These are phyloP conservation scores for Xestia c-nigrum DNA, from an alignment of 2,888 invertebrate genomes.

Conservation along the genomic window DNA sequence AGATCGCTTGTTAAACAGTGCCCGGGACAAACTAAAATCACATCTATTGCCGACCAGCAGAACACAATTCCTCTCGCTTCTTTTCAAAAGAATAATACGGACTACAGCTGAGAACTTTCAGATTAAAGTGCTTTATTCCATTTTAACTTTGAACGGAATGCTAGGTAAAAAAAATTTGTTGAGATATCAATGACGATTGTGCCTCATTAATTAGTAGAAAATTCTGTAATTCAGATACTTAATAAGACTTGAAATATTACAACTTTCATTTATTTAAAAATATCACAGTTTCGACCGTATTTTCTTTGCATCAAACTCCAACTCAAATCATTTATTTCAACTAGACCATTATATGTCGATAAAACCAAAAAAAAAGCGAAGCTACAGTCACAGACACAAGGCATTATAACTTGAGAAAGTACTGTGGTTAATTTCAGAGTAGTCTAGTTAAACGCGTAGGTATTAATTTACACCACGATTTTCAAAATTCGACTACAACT, in stretches of 20 bases:
- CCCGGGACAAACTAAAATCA: slow-evolving; percentile 52
- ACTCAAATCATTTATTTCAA: no score
- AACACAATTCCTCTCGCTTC: slow-evolving; percentile 41
- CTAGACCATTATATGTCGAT: no score
- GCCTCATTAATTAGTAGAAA: slow-evolving; percentile 14
- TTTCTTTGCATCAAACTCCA: neutral
- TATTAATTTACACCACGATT: slow-evolving; percentile 3
- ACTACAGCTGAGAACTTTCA: slow-evolving; percentile 69
- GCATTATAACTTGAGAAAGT: no score
- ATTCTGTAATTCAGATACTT: neutral
- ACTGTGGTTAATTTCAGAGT: neutral
- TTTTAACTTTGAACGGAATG: slow-evolving; percentile 69
- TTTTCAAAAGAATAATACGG: slow-evolving; percentile 67
- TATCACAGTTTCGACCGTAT: no score
- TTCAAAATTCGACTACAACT: slow-evolving; percentile 20
- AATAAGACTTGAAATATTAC: neutral
- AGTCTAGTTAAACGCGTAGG: neutral
- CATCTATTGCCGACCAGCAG: slow-evolving; percentile 53
- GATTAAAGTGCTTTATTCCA: slow-evolving; percentile 76
- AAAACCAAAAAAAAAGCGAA: no score
- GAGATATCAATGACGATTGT: slow-evolving; percentile 1
- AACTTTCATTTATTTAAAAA: neutral
- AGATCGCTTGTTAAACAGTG: slow-evolving; percentile 74
- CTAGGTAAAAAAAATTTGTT: slow-evolving; percentile 28
- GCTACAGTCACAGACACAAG: no score